Evolutionary conservation across 2,797 vertebrate genomes (phyloP).

Genomic region (Helicolenus hilgendorfi): DNA sequence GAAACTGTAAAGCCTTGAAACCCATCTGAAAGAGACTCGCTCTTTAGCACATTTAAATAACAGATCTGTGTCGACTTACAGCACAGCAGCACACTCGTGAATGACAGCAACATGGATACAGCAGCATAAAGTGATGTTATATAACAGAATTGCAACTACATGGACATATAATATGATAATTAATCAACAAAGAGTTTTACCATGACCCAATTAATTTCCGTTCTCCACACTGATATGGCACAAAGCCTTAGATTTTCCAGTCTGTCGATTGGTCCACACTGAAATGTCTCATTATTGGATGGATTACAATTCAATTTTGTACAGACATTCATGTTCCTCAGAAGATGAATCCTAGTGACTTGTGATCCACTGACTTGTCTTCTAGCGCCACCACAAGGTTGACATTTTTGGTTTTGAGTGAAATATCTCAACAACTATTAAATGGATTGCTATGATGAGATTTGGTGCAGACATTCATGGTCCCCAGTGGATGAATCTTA

Average conservation of each 20-base stretch:
- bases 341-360: background rate
- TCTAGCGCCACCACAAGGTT: too few relatives aligned
- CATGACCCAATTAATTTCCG: background rate
- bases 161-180: background rate
- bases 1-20: slow-evolving; percentile 63
- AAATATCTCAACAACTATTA: too few relatives aligned
- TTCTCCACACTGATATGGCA: background rate
- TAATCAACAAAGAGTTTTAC: background rate
- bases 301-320: background rate
- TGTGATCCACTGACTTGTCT: too few relatives aligned
- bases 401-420: too few relatives aligned
- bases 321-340: background rate
- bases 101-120: background rate
- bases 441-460: too few relatives aligned
- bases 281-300: background rate
- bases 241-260: background rate
- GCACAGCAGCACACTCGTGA: slow-evolving; percentile 4
- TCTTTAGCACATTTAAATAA: slow-evolving; percentile 37
- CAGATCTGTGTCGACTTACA: slow-evolving; percentile 33
- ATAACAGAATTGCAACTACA: background rate
- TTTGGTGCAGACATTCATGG: too few relatives aligned
- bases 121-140: background rate
- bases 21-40: slow-evolving; percentile 28
- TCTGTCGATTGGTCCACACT: background rate
- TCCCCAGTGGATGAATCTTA: too few relatives aligned